Evolutionary conservation across 1,140 invertebrate species (phyloP).

Genomic region (Drosophila rufa): DNA sequence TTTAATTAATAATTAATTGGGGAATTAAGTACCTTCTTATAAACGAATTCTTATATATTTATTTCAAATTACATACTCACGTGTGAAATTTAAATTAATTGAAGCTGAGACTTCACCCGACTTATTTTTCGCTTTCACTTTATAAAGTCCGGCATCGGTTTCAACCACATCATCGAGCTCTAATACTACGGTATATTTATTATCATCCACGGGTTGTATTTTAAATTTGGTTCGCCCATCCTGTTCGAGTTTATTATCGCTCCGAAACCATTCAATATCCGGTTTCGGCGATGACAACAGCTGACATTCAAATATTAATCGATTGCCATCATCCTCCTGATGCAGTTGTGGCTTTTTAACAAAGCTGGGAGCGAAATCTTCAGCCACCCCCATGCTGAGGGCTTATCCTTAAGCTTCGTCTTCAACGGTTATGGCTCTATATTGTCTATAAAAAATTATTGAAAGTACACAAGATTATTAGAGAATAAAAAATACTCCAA

Average conservation of each 20-base stretch:
- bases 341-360: constrained; percentile 97
- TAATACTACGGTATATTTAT: constrained; percentile 95
- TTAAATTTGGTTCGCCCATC: constrained; percentile 94
- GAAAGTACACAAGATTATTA: neutral
- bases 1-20: no score
- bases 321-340: constrained; percentile 98
- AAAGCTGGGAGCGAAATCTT: constrained; percentile 98
- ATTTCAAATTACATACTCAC: constrained; percentile 89
- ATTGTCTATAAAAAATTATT: constrained; percentile 33
- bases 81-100: constrained; percentile 99
- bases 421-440: constrained; percentile 60
- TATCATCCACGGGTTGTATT: constrained; percentile 92
- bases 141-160: constrained; percentile 98
- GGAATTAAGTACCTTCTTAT: no score
- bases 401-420: constrained; percentile 53
- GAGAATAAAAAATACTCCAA: neutral
- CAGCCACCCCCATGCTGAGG: constrained; percentile 86
- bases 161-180: constrained; percentile 98
- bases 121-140: constrained; percentile 98
- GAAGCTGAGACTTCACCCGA: constrained; percentile 99
- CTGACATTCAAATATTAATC: constrained; percentile 97
- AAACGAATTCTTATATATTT: no score
- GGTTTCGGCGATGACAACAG: constrained; percentile 95
- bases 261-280: constrained; percentile 96
- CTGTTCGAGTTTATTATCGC: constrained; percentile 92